Base-by-base conservation (phyloP, 2,797 vertebrate genomes). In the Pachyuromys duprasi region DNA sequence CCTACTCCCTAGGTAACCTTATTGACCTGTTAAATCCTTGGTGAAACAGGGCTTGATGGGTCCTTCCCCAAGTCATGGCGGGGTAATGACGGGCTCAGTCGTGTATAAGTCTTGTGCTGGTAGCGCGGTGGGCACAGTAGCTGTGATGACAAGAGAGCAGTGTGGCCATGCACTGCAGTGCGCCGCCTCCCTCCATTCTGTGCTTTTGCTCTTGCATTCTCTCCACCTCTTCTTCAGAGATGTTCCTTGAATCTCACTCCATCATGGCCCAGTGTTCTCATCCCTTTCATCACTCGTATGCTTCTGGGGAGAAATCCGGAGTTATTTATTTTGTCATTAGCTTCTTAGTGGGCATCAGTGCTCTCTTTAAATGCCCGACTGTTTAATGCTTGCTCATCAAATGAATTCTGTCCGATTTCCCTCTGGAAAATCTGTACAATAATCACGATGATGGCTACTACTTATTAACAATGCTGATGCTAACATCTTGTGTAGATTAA, bases 301-400 rank as follows among this genome's bases (percentile, higher is more conserved):
- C 15, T 72, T 72, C 67, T 57, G 65, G 33, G 22, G 49, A 53
- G 33, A 55, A 18, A 11, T 86, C 22, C 70, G 45, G 67, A 31
- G 7, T 90, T 2, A 26, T 26, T 39, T 72, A 45, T 70, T 86
- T 88, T 90, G 63, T 93, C 65, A 39, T 76, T 91, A 79, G 28
- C 14, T 86, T 93, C n/a, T 86, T 63, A 33, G 45, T 49, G 42
- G 62, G 2, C 70, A 81, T 87, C 89, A 79, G 18, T 49, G 60
- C 60, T 86, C 20, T 93, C 92, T 84, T 49, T 94, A 8, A 80
- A 62, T 82, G 31, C 79, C 60, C 18, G 2, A 53, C 89, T 86
- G 13, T 91, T 95, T 90, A 89, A 53, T 81, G 67, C 42, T 91
- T 81, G 39, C 65, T 93, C 86, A 80, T 91, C 53, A 87, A 33